phyloP scores from a whole-genome alignment of 1,140 invertebrate species.

The Dinothrombium tinctorium region DNA sequence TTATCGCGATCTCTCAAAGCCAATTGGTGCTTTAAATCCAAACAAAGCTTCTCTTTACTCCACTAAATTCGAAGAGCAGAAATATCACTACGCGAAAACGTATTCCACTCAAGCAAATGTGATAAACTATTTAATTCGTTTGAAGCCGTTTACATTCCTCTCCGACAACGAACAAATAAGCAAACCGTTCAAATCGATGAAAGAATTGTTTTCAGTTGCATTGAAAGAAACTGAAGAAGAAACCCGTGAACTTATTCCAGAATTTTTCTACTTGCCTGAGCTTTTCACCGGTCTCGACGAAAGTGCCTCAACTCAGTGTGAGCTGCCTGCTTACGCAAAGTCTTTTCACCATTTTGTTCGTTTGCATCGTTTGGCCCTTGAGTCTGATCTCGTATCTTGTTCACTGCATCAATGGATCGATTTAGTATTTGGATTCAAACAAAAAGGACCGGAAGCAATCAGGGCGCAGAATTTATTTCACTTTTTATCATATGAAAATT shows the following conservation, averaged over 20 bases:
- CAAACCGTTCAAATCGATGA: conserved; percentile 75
- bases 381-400: conserved; percentile 97
- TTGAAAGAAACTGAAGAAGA: conserved; percentile 11
- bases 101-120: conserved; percentile 98
- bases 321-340: conserved; percentile 84
- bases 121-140: conserved; percentile 90
- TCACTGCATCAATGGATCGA: conserved; percentile 99
- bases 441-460: conserved; percentile 88
- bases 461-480: conserved; percentile 96
- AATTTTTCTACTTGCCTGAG: conserved; percentile 97
- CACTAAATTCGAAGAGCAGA: no score
- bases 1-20: conserved; percentile 95
- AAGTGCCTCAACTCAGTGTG: conserved; percentile 37
- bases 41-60: no score
- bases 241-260: conserved; percentile 75
- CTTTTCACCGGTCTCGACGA: conserved; percentile 62
- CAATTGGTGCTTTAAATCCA: conserved; percentile 89
- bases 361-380: conserved; percentile 91
- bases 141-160: conserved; percentile 86
- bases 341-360: conserved; percentile 90
- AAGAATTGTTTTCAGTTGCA: conserved; percentile 53
- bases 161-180: conserved; percentile 96
- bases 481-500: conserved; percentile 95
- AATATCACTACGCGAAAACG: conserved; percentile 78
- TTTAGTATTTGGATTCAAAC: conserved; percentile 97